Conservation (phyloP, 2,888 invertebrate species). For the Andrena chrysosceles region DNA sequence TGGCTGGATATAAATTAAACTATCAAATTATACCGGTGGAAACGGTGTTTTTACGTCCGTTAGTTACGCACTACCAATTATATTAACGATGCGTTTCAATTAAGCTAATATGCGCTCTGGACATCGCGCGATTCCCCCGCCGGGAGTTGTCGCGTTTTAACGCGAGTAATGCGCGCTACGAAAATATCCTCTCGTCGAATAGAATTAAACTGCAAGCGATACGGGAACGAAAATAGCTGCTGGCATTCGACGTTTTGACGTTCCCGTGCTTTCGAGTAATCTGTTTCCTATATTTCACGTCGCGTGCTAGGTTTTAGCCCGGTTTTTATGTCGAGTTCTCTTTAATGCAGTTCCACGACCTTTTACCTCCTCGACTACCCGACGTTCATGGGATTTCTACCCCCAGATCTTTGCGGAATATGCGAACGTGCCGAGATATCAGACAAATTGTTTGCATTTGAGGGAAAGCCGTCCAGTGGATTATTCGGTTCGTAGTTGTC, state of each 20-base stretch:
- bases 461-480: conserved; percentile 17
- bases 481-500: conserved; percentile 43
- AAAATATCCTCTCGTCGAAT: conserved; percentile 41
- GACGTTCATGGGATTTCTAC: no score
- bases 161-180: conserved; percentile 29
- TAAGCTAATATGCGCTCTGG: conserved; percentile 68
- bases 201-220: conserved; percentile 29
- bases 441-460: conserved; percentile 29
- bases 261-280: neutral
- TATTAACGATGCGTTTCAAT: conserved; percentile 71
- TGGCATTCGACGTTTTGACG: neutral
- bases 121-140: conserved; percentile 25
- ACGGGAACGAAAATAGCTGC: conserved; percentile 10
- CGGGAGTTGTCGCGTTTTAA: conserved; percentile 43
- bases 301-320: no score
- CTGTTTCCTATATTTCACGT: neutral
- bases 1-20: conserved; percentile 61
- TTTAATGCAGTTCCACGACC: neutral
- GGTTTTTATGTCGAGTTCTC: neutral
- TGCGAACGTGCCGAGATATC: no score
- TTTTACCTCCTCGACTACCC: neutral
- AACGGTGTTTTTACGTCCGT: conserved; percentile 62
- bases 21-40: conserved; percentile 53
- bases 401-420: no score
- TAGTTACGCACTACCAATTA: conserved; percentile 68